These are phyloP conservation scores for Ranitomeya imitator DNA, from an alignment of 2,113 vertebrate species.

Conservation along the genomic window DNA sequence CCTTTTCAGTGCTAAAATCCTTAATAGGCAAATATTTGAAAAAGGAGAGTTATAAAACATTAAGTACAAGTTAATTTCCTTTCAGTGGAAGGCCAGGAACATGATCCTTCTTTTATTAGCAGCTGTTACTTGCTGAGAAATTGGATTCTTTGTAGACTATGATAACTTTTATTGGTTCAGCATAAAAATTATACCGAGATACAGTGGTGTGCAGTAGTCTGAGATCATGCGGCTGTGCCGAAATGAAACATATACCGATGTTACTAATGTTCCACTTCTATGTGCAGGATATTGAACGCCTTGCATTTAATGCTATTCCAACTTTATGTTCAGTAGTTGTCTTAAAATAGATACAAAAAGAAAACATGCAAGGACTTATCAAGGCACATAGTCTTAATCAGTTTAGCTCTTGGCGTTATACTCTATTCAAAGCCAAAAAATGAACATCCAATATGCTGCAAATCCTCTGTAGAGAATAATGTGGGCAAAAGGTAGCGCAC, in stretches of 20 bases:
- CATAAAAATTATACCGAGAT: slow-evolving; percentile 55
- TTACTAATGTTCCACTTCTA: slow-evolving; percentile 42
- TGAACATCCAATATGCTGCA: not conserved
- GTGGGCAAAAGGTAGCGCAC: not conserved
- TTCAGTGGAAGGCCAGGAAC: slow-evolving; percentile 54
- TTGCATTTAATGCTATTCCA: slow-evolving; percentile 22
- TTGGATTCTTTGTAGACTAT: slow-evolving; percentile 53
- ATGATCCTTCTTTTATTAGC: slow-evolving; percentile 56
- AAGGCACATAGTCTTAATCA: slow-evolving; percentile 7
- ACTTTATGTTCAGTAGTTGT: slow-evolving; percentile 29
- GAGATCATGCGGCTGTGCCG: slow-evolving; percentile 25
- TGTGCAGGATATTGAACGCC: slow-evolving; percentile 48
- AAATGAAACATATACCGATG: slow-evolving; percentile 46
- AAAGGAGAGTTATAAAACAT: slow-evolving; percentile 56
- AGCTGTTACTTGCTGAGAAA: slow-evolving; percentile 57
- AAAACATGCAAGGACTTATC: not conserved
- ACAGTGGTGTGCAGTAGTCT: slow-evolving; percentile 35
- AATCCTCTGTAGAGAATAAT: not conserved
- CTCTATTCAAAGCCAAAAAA: not conserved
- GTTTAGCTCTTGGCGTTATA: not conserved
- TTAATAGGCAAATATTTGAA: slow-evolving; percentile 58
- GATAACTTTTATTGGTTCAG: slow-evolving; percentile 55
- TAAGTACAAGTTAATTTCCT: slow-evolving; percentile 58
- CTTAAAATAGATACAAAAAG: not conserved
- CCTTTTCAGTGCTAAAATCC: slow-evolving; percentile 50